Percentiles rank a stretch among this genome's conserved stretches.
These are phyloP conservation scores for Archivesica marissinica DNA, from an alignment of 1,140 invertebrate species.

Conservation along the genomic window DNA sequence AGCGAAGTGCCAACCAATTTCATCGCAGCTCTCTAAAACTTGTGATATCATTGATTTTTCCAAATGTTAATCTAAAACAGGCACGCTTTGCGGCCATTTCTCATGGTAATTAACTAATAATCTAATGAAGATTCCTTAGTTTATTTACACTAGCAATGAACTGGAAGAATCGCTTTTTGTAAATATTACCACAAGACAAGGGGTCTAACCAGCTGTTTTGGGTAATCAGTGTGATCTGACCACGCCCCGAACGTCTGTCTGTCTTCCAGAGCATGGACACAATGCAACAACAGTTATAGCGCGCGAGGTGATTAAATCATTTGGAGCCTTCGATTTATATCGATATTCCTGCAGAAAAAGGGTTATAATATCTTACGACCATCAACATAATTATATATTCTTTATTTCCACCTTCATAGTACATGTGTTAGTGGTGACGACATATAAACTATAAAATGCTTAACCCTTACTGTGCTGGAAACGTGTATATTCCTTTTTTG, in stretches of 20 bases:
- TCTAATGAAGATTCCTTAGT: constrained; percentile 52
- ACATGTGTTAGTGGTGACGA: too few species aligned
- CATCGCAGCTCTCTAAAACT: constrained; percentile 15
- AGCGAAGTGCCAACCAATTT: constrained; percentile 43
- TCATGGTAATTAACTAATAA: constrained; percentile 63
- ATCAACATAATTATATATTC: too few species aligned
- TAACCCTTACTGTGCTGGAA: too few species aligned
- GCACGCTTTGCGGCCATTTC: constrained; percentile 36
- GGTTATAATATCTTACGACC: too few species aligned
- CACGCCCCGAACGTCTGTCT: constrained; percentile 55
- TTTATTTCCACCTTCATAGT: too few species aligned
- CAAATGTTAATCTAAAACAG: constrained; percentile 50
- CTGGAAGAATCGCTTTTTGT: constrained; percentile 6
- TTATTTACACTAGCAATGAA: constrained; percentile 57
- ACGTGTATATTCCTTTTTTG: too few species aligned
- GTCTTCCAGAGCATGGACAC: too few species aligned
- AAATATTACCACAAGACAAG: constrained; percentile 23
- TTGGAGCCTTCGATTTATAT: too few species aligned
- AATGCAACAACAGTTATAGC: too few species aligned
- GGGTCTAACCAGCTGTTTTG: constrained; percentile 43
- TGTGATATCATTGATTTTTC: constrained; percentile 56
- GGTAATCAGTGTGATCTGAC: not conserved
- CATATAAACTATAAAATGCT: too few species aligned
- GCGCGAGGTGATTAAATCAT: too few species aligned
- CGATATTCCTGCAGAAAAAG: too few species aligned